Percentiles rank a stretch among this genome's conserved stretches.
Evolutionary conservation across 2,797 vertebrate species (phyloP).

Genomic region (Sebastiscus tertius): DNA sequence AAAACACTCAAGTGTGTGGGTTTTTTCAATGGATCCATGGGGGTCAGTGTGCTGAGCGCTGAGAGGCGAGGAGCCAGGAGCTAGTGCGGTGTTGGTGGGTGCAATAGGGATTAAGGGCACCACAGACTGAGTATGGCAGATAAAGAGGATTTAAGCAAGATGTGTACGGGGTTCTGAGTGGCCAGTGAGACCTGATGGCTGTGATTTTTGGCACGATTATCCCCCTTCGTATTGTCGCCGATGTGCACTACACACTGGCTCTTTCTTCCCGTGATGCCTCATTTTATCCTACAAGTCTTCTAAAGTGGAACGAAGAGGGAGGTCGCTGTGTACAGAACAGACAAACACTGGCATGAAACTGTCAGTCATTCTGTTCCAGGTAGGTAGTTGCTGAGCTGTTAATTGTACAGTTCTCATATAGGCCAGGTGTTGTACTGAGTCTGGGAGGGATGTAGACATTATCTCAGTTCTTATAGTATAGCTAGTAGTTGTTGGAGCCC

Average conservation of each 20-base stretch:
- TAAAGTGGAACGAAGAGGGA: conserved; percentile 32
- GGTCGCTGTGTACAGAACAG: not conserved
- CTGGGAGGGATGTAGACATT: no score
- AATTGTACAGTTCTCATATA: no score
- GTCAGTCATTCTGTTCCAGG: no score
- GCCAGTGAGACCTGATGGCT: conserved; percentile 73
- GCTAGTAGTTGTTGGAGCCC: no score
- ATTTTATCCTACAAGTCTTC: conserved; percentile 20
- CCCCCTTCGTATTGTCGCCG: conserved; percentile 58
- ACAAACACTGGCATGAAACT: not conserved
- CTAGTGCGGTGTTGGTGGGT: conserved; percentile 24
- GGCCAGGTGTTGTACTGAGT: no score
- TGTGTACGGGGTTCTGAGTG: conserved; percentile 56
- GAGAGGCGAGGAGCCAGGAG: conserved; percentile 9
- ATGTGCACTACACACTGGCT: conserved; percentile 42
- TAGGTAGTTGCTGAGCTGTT: no score
- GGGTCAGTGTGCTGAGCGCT: conserved; percentile 26
- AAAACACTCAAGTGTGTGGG: conserved; percentile 3
- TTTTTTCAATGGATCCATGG: conserved; percentile 26
- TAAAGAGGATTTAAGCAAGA: conserved; percentile 69
- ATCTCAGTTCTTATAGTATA: no score
- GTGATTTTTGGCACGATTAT: conserved; percentile 62
- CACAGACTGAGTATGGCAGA: conserved; percentile 42
- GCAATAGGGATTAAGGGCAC: conserved; percentile 39
- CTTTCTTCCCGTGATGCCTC: conserved; percentile 25